Conservation (phyloP, 2,113 vertebrate genomes). For the Corythornis cristatus region DNA sequence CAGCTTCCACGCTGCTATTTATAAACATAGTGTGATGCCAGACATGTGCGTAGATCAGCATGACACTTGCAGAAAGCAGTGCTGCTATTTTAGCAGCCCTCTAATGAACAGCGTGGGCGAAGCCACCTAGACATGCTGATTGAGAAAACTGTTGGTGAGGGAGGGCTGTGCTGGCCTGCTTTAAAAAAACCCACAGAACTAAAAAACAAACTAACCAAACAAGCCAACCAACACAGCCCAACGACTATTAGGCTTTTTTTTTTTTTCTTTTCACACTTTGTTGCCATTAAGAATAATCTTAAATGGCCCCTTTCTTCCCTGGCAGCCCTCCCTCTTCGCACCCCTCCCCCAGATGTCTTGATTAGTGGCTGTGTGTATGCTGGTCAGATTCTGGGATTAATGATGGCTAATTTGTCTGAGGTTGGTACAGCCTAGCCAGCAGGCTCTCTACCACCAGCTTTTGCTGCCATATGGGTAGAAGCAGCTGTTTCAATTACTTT, state of each 20-base stretch:
- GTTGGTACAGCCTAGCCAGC: slow-evolving; percentile 89
- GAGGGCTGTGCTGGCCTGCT: background rate
- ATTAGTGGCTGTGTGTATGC: slow-evolving; percentile 93
- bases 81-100: slow-evolving; percentile 64
- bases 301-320: slow-evolving; percentile 40
- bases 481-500: slow-evolving; percentile 99
- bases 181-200: background rate
- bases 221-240: background rate
- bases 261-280: background rate
- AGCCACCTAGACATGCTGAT: slow-evolving; percentile 20
- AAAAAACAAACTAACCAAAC: background rate
- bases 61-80: slow-evolving; percentile 22
- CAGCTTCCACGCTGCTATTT: background rate
- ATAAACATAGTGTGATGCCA: slow-evolving; percentile 51
- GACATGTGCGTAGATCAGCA: slow-evolving; percentile 49
- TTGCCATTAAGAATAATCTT: slow-evolving; percentile 59
- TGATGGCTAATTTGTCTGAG: slow-evolving; percentile 99
- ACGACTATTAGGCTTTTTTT: background rate
- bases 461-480: slow-evolving; percentile 97
- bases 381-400: slow-evolving; percentile 99
- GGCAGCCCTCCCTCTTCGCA: background rate
- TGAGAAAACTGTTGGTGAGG: background rate
- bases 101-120: slow-evolving; percentile 37
- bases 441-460: slow-evolving; percentile 87
- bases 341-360: slow-evolving; percentile 91